A percentile compares a stretch with the other conserved stretches of the same genome.
Conservation (phyloP, 2,113 vertebrate species). For the Pygathrix nemaeus region DNA sequence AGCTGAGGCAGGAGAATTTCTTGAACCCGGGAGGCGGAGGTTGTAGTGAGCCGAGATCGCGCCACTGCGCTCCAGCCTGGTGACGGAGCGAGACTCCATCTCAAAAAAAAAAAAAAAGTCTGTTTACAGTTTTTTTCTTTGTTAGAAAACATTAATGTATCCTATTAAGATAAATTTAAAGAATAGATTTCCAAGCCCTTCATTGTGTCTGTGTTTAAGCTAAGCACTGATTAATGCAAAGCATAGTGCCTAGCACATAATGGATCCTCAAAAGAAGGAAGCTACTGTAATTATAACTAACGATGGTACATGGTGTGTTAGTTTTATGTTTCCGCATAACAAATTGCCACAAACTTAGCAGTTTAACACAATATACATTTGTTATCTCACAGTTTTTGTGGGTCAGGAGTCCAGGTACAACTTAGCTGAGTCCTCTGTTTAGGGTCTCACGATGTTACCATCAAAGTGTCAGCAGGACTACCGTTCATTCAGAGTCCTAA, state of each 20-base stretch:
- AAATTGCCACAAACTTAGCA: not conserved
- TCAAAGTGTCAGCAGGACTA: not conserved
- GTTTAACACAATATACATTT: not conserved
- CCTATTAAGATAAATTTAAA: not conserved
- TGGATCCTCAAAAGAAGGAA: not conserved
- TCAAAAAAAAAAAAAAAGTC: not conserved
- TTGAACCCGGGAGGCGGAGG: too few relatives aligned
- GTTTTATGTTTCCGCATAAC: not conserved
- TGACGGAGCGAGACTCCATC: too few relatives aligned
- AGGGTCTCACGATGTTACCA: not conserved
- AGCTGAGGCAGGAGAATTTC: too few relatives aligned
- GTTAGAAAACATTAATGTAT: not conserved
- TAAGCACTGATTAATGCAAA: not conserved
- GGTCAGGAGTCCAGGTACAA: not conserved
- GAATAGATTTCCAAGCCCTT: not conserved
- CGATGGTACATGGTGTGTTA: not conserved
- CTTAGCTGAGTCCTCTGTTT: not conserved
- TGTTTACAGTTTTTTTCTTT: not conserved
- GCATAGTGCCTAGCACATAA: not conserved
- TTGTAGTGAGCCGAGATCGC: fast-evolving
- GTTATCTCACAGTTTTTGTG: not conserved
- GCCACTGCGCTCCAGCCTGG: too few relatives aligned
- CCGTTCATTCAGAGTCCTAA: not conserved
- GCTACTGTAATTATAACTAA: not conserved
- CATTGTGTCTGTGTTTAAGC: not conserved